phyloP scores from a whole-genome alignment of 2,797 vertebrate genomes.

The Mallotus villosus region DNA sequence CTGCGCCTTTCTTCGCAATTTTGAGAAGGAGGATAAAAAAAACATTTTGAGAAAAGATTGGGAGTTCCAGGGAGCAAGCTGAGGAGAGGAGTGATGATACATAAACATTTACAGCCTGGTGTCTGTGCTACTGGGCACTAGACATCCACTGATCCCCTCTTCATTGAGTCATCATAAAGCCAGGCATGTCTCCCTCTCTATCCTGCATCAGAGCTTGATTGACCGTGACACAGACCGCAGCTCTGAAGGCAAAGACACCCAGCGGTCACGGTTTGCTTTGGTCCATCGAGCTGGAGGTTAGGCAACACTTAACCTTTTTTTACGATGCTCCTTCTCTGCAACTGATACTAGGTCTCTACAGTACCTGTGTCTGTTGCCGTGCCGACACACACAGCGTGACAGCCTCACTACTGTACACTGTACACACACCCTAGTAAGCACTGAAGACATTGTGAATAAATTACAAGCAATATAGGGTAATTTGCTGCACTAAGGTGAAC shows the following conservation, averaged over 20 bases:
- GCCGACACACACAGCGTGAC: neutral
- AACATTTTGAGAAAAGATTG: constrained; percentile 32
- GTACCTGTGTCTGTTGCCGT: neutral
- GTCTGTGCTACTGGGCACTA: constrained; percentile 43
- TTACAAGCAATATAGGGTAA: constrained; percentile 55
- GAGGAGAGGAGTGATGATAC: constrained; percentile 62
- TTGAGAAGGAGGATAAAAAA: constrained; percentile 61
- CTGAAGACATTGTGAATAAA: constrained; percentile 54
- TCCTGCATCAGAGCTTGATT: constrained; percentile 56
- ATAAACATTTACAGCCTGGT: constrained; percentile 74
- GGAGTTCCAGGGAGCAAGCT: constrained; percentile 49
- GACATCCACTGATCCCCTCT: constrained; percentile 42
- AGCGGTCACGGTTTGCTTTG: constrained; percentile 31
- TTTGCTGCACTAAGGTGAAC: constrained; percentile 65
- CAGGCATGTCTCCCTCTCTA: constrained; percentile 44
- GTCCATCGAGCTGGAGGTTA: constrained; percentile 39
- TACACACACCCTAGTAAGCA: too few relatives aligned
- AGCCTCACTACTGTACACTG: too few relatives aligned
- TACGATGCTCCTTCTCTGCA: constrained; percentile 22
- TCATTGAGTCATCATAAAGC: constrained; percentile 60
- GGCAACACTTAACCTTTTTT: constrained; percentile 49
- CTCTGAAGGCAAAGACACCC: constrained; percentile 34
- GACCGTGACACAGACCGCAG: constrained; percentile 48
- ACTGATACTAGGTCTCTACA: neutral
- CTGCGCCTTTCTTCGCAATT: constrained; percentile 54